phyloP scores from a whole-genome alignment of 2,113 vertebrate genomes.

The Aphyosemion australe region DNA sequence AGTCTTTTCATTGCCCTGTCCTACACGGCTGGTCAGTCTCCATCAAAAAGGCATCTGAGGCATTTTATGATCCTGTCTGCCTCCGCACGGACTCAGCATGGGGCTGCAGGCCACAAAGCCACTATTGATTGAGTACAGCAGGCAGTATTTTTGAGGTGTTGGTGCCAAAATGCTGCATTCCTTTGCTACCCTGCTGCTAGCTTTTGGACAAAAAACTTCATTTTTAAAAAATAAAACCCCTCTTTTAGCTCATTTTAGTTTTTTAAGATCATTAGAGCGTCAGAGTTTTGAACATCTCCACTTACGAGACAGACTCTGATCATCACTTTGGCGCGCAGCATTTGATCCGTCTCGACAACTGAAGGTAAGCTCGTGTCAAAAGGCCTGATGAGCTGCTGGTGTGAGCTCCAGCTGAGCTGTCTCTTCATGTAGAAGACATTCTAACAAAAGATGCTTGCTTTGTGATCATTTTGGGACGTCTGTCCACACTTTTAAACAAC shows the following conservation, averaged over 20 bases:
- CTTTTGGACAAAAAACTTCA: conserved; percentile 23
- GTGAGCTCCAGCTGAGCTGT: conserved; percentile 7
- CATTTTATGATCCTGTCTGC: conserved; percentile 53
- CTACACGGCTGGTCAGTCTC: conserved; percentile 22
- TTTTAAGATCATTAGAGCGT: not conserved
- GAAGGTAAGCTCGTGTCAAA: conserved; percentile 1
- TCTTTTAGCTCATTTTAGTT: conserved; percentile 12
- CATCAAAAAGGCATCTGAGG: conserved; percentile 45
- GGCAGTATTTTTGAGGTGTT: conserved; percentile 41
- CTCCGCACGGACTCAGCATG: conserved; percentile 53
- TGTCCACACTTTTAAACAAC: not conserved
- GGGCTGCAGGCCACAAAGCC: conserved; percentile 57
- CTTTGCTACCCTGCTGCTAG: conserved; percentile 50
- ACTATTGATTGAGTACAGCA: conserved; percentile 63
- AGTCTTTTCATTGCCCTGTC: conserved; percentile 31
- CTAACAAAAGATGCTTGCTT: not conserved
- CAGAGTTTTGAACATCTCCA: not conserved
- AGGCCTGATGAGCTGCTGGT: conserved; percentile 18
- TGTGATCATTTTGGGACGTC: not conserved
- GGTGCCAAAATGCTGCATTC: conserved; percentile 35
- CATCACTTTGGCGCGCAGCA: not conserved
- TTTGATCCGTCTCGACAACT: conserved; percentile 12
- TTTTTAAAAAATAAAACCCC: conserved; percentile 5
- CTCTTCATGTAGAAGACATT: conserved; percentile 2
- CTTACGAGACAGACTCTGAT: not conserved